These are phyloP conservation scores for Plagiodera versicolora DNA, from an alignment of 2,888 invertebrate species.

Conservation along the genomic window DNA sequence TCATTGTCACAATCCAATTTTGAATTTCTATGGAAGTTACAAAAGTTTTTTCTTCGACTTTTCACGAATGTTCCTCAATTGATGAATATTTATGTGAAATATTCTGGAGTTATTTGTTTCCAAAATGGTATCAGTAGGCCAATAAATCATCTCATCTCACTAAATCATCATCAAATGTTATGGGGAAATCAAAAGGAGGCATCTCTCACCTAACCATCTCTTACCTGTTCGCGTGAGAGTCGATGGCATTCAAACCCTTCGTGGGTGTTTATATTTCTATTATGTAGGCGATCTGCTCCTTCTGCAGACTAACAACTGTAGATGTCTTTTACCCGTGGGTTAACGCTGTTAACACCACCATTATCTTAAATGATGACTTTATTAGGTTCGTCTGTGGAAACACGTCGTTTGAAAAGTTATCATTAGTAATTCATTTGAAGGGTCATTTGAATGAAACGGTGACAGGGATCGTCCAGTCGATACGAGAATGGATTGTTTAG, in stretches of 20 bases:
- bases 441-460: not conserved
- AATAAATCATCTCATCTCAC: not conserved
- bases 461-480: not conserved
- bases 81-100: too few relatives aligned
- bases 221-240: conserved; percentile 32
- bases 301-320: conserved; percentile 31
- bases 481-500: too few relatives aligned
- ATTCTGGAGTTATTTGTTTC: too few relatives aligned
- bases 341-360: conserved; percentile 32
- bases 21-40: too few relatives aligned
- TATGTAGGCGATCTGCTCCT: conserved; percentile 33
- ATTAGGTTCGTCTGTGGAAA: conserved; percentile 21
- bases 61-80: too few relatives aligned
- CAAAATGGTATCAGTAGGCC: too few relatives aligned
- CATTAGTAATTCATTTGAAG: not conserved
- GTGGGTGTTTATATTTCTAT: conserved; percentile 38
- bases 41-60: too few relatives aligned
- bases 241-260: conserved; percentile 31
- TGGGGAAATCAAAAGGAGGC: not conserved
- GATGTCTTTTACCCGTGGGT: conserved; percentile 27
- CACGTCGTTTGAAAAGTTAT: not conserved
- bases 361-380: conserved; percentile 35
- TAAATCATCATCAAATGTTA: not conserved
- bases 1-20: too few relatives aligned
- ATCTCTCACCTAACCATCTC: conserved; percentile 15